Evolutionary conservation across 2,888 invertebrate species (phyloP).

Genomic region (Thecophora atra): DNA sequence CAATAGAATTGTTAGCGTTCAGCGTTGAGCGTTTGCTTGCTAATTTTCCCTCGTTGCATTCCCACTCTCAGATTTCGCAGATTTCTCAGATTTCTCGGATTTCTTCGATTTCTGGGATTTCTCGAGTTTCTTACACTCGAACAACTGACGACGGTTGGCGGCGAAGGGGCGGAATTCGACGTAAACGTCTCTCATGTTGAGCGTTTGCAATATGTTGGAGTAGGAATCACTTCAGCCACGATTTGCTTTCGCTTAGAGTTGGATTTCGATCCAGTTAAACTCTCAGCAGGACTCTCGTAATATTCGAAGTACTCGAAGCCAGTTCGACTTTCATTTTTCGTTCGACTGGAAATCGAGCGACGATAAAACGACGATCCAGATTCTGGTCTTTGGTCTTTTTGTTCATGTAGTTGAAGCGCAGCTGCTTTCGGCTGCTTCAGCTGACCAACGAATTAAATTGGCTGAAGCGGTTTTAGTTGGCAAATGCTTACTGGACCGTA

Average conservation of each 20-base stretch:
- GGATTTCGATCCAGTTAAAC: background rate
- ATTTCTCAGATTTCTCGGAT: constrained; percentile 11
- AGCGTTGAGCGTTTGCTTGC: constrained; percentile 38
- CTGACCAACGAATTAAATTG: constrained; percentile 26
- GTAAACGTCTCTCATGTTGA: background rate
- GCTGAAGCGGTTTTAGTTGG: constrained; percentile 24
- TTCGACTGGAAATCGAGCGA: background rate
- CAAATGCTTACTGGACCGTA: constrained; percentile 32
- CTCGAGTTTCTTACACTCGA: constrained; percentile 19
- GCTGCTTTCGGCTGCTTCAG: constrained; percentile 10
- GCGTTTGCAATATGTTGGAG: too few species aligned
- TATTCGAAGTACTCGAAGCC: background rate
- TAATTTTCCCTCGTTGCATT: constrained; percentile 33
- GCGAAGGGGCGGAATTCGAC: background rate
- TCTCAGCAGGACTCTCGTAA: background rate
- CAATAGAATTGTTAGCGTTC: constrained; percentile 42
- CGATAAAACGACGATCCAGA: background rate
- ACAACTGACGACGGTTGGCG: background rate
- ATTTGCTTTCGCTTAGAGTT: background rate
- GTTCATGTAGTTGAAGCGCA: too few species aligned
- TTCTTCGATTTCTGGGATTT: constrained; percentile 13
- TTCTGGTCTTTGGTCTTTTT: too few species aligned
- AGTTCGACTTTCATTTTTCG: background rate
- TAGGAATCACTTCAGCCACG: background rate
- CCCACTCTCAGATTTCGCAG: constrained; percentile 26